Conservation (phyloP, 2,113 vertebrate genomes). For the Chaenocephalus aceratus region DNA sequence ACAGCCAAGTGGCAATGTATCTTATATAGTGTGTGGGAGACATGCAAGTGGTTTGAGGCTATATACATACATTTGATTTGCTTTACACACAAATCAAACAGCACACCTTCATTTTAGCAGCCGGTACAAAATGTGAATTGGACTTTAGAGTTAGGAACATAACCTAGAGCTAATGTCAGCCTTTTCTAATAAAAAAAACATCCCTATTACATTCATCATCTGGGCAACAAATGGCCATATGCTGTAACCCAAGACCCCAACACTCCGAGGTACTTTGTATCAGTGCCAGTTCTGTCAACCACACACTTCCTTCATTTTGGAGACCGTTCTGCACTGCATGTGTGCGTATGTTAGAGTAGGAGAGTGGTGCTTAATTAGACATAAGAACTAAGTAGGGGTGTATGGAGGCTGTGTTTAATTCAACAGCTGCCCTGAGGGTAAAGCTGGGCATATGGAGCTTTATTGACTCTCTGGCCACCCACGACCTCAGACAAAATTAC, state of each 20-base stretch:
- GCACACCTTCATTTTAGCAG: slow-evolving; percentile 17
- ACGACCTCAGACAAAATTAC: slow-evolving; percentile 32
- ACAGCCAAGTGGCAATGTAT: background rate
- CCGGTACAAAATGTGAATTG: slow-evolving; percentile 13
- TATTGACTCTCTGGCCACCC: slow-evolving; percentile 62
- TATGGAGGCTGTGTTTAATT: slow-evolving; percentile 48
- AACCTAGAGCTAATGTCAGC: slow-evolving; percentile 38
- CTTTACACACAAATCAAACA: slow-evolving; percentile 37
- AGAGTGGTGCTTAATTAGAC: slow-evolving; percentile 57
- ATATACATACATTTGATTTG: slow-evolving; percentile 38
- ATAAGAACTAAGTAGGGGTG: slow-evolving; percentile 62
- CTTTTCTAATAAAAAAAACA: slow-evolving; percentile 32
- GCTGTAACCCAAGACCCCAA: slow-evolving; percentile 20
- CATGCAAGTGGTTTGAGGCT: slow-evolving; percentile 31
- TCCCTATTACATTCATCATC: slow-evolving; percentile 37
- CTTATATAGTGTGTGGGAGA: slow-evolving; percentile 6
- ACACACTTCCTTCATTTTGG: slow-evolving; percentile 19
- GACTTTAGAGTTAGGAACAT: slow-evolving; percentile 22
- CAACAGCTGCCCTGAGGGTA: slow-evolving; percentile 60
- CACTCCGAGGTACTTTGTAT: slow-evolving; percentile 1
- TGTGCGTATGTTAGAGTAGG: background rate
- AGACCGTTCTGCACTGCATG: background rate
- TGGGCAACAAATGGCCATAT: slow-evolving; percentile 10
- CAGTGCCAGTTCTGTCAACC: slow-evolving; percentile 7
- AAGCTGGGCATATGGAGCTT: slow-evolving; percentile 43